Conservation (phyloP, 92 coral and sea anemone genomes). For the Pocillopora meandrina region DNA sequence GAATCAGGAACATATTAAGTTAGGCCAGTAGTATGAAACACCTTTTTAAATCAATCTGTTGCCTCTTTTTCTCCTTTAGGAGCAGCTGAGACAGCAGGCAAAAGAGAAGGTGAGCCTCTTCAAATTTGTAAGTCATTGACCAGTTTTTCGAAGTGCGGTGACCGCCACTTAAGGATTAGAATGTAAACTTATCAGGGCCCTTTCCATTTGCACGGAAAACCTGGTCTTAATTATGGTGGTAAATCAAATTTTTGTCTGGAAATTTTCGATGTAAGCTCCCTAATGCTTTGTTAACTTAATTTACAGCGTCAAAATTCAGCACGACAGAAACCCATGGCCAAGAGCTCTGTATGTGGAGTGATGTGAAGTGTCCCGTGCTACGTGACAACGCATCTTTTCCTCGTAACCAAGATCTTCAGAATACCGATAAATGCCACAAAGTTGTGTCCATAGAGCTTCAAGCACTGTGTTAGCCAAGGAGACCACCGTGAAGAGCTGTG, state of each 20-base stretch:
- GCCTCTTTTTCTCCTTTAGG: conserved; percentile 55
- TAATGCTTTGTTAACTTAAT: background rate
- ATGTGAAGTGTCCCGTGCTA: conserved; percentile 52
- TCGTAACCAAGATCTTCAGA: background rate
- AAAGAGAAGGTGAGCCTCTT: conserved; percentile 82
- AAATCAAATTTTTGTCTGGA: background rate
- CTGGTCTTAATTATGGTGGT: no score
- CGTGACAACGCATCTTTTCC: background rate
- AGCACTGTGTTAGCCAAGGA: no score
- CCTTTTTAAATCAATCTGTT: background rate
- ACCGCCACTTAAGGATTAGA: no score
- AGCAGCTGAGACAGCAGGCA: conserved; percentile 96
- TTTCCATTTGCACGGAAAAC: no score
- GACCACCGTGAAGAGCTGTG: no score
- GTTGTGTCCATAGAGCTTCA: no score
- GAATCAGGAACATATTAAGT: background rate
- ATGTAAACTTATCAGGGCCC: no score
- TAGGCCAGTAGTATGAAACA: background rate
- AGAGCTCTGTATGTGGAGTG: conserved; percentile 75
- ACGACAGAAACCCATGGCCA: conserved; percentile 52
- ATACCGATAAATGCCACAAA: background rate
- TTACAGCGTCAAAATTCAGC: conserved; percentile 79
- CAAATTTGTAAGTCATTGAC: background rate
- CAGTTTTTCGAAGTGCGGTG: no score
- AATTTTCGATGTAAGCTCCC: background rate